A percentile compares a stretch with the other conserved stretches of the same genome.
Conservation (phyloP, 2,888 invertebrate genomes). For the Ophioninae sp. region DNA sequence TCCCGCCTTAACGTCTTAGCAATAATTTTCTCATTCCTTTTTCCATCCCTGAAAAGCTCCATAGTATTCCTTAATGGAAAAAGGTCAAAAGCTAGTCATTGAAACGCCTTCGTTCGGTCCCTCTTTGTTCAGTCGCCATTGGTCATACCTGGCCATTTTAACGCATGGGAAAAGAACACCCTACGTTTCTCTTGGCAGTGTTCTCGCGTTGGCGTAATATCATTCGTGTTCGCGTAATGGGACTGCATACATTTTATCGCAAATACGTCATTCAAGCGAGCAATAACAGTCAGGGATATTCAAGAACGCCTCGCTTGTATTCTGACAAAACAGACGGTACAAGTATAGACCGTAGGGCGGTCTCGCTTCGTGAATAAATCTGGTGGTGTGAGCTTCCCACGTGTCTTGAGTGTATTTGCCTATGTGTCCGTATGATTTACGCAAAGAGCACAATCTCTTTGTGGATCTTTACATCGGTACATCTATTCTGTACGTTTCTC, state of each 20-base stretch:
- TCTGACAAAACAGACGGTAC: conserved; percentile 42
- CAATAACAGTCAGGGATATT: conserved; percentile 27
- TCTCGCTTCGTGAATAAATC: conserved; percentile 48
- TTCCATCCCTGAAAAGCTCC: too few relatives aligned
- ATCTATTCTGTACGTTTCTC: too few relatives aligned
- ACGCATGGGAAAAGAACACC: conserved; percentile 10
- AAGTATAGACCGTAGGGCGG: conserved; percentile 19
- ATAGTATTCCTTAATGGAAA: too few relatives aligned
- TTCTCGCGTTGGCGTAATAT: conserved; percentile 36
- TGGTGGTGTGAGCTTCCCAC: background rate
- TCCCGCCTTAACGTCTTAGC: too few relatives aligned
- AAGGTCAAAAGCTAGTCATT: too few relatives aligned
- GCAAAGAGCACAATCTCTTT: too few relatives aligned
- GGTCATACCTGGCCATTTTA: conserved; percentile 5
- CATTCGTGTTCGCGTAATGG: conserved; percentile 40
- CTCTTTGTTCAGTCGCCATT: too few relatives aligned
- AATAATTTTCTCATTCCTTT: too few relatives aligned
- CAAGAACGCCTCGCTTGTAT: conserved; percentile 25
- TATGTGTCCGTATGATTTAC: background rate
- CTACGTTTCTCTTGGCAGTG: background rate
- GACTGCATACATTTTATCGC: conserved; percentile 45
- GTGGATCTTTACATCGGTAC: too few relatives aligned
- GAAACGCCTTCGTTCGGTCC: too few relatives aligned
- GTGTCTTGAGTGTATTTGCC: background rate
- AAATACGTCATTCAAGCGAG: conserved; percentile 49